Percentiles rank a stretch among this genome's conserved stretches.
phyloP scores from a whole-genome alignment of 1,140 invertebrate genomes.

The fruit fly (Drosophila melanogaster) region Release_6_plus_ISO1_MT NT_037436.4:20920501-20921000 shows the following conservation, averaged over 20 bases:
- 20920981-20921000: slow-evolving; percentile 76
- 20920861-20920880: slow-evolving; percentile 80
- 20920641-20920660: slow-evolving; percentile 77
- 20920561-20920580: slow-evolving; percentile 70
- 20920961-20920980: slow-evolving; percentile 55
- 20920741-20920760: slow-evolving; percentile 1
- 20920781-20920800: slow-evolving; percentile 78
- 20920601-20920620: slow-evolving; percentile 77
- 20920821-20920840: slow-evolving; percentile 60
- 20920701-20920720: slow-evolving; percentile 74
- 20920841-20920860: slow-evolving; percentile 48
- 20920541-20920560: slow-evolving; percentile 58
- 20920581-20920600: slow-evolving; percentile 81
- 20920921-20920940: slow-evolving; percentile 11
- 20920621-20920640: slow-evolving; percentile 52
- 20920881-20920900: slow-evolving; percentile 82
- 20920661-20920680: slow-evolving; percentile 51
- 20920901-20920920: slow-evolving; percentile 45
- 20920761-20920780: slow-evolving; percentile 72
- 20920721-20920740: slow-evolving; percentile 58
- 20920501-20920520: slow-evolving; percentile 12
- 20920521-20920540: slow-evolving; percentile 39
- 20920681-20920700: slow-evolving; percentile 69
- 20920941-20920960: slow-evolving; percentile 4
- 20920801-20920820: slow-evolving; percentile 75